Evolutionary conservation across 2,797 vertebrate genomes (phyloP), one percentile per base, ranked within the genome.

Genomic region (Rhabdophis nuchalis): DNA sequence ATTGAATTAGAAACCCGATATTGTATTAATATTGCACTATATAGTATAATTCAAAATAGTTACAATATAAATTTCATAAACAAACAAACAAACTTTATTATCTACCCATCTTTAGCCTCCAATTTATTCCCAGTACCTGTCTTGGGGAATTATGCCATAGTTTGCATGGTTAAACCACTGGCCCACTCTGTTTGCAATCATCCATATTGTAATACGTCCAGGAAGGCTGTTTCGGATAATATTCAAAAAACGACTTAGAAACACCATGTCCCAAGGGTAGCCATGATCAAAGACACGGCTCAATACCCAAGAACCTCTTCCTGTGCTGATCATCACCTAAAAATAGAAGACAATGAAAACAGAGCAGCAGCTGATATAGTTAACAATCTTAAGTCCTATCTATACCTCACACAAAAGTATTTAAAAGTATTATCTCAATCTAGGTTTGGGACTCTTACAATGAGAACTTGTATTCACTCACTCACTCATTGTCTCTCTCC

Each of bases 321-420:
- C 95, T 12, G 98, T 99, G 96, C 98, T 98, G 88, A 99, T 94
- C 89, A 98, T 98, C 1, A 98, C 98, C 99, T 99, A 94, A 91
- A 93, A 2, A 20, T 92, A 53, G 88, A 68, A 14, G 68, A 88
- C 10, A 50, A 36, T 54, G 13, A 89, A 92, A 89, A 89, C 8
- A 36, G 2, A 85, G 64, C 25, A 60, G 29, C 41, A 89, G 3
- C 46, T 25, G 9, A 7, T 32, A 9, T 25, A 52, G 85, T 11
- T 2, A 60, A 18, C 7, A 46, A 46, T 14, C 36, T 58, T 18
- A 82, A 27, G 5, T 9, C 54, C 58, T 85, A 56, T 36, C 23
- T 29, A 57, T 5, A 9, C 9, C 12, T 53, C 50, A 91, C 1
- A 68, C 7, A 54, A 53, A 64, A 87, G 54, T 6, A 52, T 61